phyloP scores from a whole-genome alignment of 2,113 vertebrate genomes.

The Typhlomys cinereus region DNA sequence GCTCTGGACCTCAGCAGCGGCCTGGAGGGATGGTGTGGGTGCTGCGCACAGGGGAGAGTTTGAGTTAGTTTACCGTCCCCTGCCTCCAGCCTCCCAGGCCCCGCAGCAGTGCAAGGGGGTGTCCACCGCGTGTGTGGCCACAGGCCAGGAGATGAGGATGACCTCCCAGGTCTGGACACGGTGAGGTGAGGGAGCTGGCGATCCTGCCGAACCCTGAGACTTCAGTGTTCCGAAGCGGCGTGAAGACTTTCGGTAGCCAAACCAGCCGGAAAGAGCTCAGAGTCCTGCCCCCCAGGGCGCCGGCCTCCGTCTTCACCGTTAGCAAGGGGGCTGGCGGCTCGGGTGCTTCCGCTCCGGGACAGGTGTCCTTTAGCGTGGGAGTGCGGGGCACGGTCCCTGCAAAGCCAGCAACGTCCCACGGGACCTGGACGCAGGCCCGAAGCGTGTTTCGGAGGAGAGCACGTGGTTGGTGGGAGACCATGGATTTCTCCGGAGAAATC shows the following conservation, averaged over 20 bases:
- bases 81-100: background rate
- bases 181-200: no score
- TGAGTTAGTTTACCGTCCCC: background rate
- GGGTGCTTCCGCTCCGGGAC: background rate
- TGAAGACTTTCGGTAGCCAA: background rate
- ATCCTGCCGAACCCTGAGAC: background rate
- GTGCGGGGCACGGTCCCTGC: background rate
- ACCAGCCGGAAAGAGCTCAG: background rate
- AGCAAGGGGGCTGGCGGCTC: background rate
- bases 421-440: background rate
- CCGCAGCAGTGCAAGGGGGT: background rate
- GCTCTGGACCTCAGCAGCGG: background rate
- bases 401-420: background rate
- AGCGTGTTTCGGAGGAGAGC: background rate
- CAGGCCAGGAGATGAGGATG: background rate
- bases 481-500: background rate
- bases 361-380: constrained; percentile 24
- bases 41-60: background rate
- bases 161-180: no score
- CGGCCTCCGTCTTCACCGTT: constrained; percentile 31
- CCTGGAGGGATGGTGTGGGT: no score
- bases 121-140: background rate
- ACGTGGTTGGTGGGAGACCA: background rate
- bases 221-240: background rate
- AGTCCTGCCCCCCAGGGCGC: constrained; percentile 23